Conservation (phyloP, 1,140 invertebrate species). For the Cataglyphis hispanica region DNA sequence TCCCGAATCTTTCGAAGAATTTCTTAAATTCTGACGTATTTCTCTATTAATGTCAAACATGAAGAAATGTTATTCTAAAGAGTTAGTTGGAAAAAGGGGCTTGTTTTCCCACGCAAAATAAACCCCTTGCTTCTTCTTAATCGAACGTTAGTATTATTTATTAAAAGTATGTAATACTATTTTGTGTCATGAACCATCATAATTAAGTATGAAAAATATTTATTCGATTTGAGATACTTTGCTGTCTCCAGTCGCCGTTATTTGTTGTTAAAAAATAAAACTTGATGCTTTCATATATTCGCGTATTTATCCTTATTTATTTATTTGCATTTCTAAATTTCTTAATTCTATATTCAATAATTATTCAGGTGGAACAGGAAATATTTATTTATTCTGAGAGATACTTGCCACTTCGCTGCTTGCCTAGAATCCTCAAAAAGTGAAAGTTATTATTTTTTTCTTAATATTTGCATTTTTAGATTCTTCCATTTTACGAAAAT, state of each 20-base stretch:
- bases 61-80: neutral
- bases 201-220: conserved; percentile 8
- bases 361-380: too few relatives aligned
- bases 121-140: too few relatives aligned
- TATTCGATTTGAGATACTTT: neutral
- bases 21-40: neutral
- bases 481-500: neutral
- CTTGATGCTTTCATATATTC: neutral
- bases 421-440: too few relatives aligned
- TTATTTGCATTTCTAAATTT: neutral
- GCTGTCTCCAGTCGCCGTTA: neutral
- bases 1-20: neutral
- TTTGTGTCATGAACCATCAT: neutral
- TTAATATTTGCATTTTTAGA: neutral
- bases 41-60: conserved; percentile 1
- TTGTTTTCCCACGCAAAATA: neutral
- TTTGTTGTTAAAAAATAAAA: neutral
- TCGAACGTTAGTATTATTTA: neutral
- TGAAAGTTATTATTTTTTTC: too few relatives aligned
- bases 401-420: too few relatives aligned
- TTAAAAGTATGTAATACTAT: neutral
- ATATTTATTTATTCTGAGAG: too few relatives aligned
- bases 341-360: neutral
- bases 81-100: neutral
- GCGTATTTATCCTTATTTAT: neutral